Evolutionary conservation across 53 echinoderm and acorn worm genomes (phyloP), one percentile per base, ranked within the genome.

Genomic region (Hippasteria phrygiana): DNA sequence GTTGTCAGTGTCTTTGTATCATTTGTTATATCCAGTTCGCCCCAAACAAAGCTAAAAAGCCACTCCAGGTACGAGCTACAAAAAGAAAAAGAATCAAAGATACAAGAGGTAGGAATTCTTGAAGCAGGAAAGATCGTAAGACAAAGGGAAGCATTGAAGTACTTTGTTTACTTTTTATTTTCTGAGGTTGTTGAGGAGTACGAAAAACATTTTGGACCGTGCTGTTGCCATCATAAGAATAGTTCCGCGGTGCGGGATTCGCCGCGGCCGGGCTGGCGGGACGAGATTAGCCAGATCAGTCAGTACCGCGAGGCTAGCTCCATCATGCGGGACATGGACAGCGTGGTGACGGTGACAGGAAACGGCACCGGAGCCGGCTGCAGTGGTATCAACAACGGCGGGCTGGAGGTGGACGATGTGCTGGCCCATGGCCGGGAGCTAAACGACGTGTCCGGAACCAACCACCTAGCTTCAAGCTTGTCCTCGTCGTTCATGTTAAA

Each of bases 261-360:
- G n/a, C 93, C 93, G 26, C 88, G 96, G 36, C 96, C 96, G 3
- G 94, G 94, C 89, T 94, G 94, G 86, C 88, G 93, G 22, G 96
- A 96, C 73, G 96, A 96, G 40, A 78, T 94, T 46, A 91, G 91
- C 28, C 97, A 97, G 69, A 89, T 97, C 59, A 95, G 93, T 27
- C 90, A 94, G 48, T 79, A 54, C 66, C 89, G 89, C 0, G 89
- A 89, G 72, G 79, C 79, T 3, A 94, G 92, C 77, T 92, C 92
- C 16, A 90, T 94, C 75, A 64, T 86, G 13, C 90, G 92, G 22
- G 94, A 94, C 76, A 62, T 87, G 83, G 94, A 94, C 70, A 94
- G 94, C 73, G 90, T 74, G 16, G 88, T 87, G 35, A 90, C 93
- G 26, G 55, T 72, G 32, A 55, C 82, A 8, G 92, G 92, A n/a